A percentile compares a stretch with the other conserved stretches of the same genome.
Conservation (phyloP, 2,113 vertebrate species). For the Aspidoscelis tigris region DNA sequence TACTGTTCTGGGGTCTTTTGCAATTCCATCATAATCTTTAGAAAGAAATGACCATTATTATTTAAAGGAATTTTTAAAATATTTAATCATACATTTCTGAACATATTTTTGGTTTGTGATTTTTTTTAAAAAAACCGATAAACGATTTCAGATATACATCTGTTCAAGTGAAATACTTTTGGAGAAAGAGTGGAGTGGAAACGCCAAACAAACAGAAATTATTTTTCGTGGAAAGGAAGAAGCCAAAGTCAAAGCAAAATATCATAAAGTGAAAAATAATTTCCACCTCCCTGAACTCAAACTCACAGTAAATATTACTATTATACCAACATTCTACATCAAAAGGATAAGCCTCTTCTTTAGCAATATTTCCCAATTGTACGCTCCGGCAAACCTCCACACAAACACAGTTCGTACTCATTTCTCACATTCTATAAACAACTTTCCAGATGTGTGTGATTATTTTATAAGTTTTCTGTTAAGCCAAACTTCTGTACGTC, state of each 20-base stretch:
- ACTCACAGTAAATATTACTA: constrained; percentile 61
- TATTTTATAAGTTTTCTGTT: not conserved
- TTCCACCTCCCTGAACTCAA: constrained; percentile 56
- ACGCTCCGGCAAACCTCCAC: not conserved
- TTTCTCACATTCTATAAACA: not conserved
- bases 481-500: not conserved
- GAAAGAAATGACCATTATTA: not conserved
- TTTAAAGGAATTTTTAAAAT: constrained; percentile 60
- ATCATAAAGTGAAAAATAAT: constrained; percentile 74
- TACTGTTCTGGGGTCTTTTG: not conserved
- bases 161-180: constrained; percentile 70
- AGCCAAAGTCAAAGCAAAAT: constrained; percentile 44
- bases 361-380: constrained; percentile 12
- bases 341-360: constrained; percentile 41
- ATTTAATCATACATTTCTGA: constrained; percentile 71
- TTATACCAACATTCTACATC: constrained; percentile 45
- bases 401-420: not conserved
- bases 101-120: constrained; percentile 52
- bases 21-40: not conserved
- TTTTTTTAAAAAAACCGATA: constrained; percentile 35
- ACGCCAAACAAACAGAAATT: constrained; percentile 49
- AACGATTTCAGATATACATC: constrained; percentile 61
- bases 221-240: constrained; percentile 48
- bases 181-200: constrained; percentile 47
- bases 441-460: not conserved